Evolutionary conservation across 2,797 vertebrate genomes (phyloP).

Genomic region (Sphenopsis melanotis): DNA sequence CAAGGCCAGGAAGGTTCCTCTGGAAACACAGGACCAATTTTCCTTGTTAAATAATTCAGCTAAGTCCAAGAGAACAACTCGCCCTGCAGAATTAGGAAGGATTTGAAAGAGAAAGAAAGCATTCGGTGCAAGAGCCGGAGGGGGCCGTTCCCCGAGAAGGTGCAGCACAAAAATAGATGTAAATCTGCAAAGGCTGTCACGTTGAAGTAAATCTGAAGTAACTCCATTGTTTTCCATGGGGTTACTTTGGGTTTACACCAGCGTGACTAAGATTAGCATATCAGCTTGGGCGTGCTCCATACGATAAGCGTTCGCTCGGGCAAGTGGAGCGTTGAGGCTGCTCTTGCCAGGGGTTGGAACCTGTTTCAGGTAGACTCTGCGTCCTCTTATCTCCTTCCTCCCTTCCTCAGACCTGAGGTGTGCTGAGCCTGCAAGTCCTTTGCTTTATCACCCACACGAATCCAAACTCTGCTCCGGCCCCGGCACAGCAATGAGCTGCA

Average conservation of each 20-base stretch:
- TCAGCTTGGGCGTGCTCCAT: neutral
- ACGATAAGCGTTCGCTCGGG: neutral
- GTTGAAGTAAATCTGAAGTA: slow-evolving; percentile 39
- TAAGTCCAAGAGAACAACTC: neutral
- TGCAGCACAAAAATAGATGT: slow-evolving; percentile 9
- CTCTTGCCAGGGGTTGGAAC: neutral
- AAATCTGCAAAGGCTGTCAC: slow-evolving; percentile 35
- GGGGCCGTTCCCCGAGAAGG: neutral
- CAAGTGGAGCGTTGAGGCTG: neutral
- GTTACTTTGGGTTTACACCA: slow-evolving; percentile 30
- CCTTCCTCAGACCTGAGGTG: neutral
- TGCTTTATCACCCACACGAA: neutral
- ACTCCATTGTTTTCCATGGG: slow-evolving; percentile 2
- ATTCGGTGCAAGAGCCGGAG: neutral
- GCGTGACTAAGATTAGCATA: slow-evolving; percentile 36
- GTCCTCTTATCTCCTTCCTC: neutral
- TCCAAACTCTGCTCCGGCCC: slow-evolving; percentile 9
- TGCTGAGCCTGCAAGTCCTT: slow-evolving; percentile 24
- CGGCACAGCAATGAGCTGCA: neutral
- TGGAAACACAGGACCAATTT: neutral
- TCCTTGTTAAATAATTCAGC: neutral
- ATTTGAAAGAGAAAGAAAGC: slow-evolving; percentile 26
- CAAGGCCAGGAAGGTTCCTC: neutral
- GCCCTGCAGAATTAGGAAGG: neutral
- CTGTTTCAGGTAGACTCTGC: neutral